phyloP scores from a whole-genome alignment of 2,888 invertebrate genomes.

The Iphiclides podalirius region DNA sequence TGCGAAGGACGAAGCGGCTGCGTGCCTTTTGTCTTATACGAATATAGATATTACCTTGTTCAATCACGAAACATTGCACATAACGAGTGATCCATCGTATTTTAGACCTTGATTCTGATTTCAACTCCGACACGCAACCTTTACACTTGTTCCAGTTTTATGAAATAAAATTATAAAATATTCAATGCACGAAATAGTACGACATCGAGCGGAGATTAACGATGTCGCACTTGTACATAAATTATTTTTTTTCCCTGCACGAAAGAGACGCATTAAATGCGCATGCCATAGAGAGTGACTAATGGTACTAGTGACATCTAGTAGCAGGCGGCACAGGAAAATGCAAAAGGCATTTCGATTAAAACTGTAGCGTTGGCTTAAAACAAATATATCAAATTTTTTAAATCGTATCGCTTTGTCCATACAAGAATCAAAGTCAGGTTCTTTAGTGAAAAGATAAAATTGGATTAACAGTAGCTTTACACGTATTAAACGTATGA shows the following conservation, averaged over 20 bases:
- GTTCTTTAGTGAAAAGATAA: too few species aligned
- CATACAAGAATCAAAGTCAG: too few species aligned
- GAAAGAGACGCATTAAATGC: conserved; percentile 21
- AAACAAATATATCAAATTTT: not conserved
- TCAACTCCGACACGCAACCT: conserved; percentile 22
- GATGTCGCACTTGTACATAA: conserved; percentile 12
- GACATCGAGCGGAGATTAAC: conserved; percentile 18
- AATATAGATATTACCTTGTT: conserved; percentile 67
- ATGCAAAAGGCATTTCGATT: not conserved
- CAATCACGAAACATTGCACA: conserved; percentile 41
- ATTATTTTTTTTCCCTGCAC: conserved; percentile 12
- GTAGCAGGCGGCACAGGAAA: conserved; percentile 9
- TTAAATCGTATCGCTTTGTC: too few species aligned
- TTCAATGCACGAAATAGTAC: conserved; percentile 18
- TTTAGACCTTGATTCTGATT: conserved; percentile 27
- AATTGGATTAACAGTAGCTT: too few species aligned
- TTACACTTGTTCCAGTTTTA: conserved; percentile 21
- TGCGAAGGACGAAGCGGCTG: conserved; percentile 67
- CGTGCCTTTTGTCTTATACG: conserved; percentile 70
- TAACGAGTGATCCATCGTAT: conserved; percentile 44
- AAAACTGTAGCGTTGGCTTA: not conserved
- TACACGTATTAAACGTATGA: too few species aligned
- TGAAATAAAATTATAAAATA: conserved; percentile 15
- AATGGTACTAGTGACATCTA: conserved; percentile 20
- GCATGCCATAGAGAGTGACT: conserved; percentile 16